These are phyloP conservation scores for Drosophila simulans DNA, from an alignment of 1,140 invertebrate genomes.

Conservation along the genomic window DNA sequence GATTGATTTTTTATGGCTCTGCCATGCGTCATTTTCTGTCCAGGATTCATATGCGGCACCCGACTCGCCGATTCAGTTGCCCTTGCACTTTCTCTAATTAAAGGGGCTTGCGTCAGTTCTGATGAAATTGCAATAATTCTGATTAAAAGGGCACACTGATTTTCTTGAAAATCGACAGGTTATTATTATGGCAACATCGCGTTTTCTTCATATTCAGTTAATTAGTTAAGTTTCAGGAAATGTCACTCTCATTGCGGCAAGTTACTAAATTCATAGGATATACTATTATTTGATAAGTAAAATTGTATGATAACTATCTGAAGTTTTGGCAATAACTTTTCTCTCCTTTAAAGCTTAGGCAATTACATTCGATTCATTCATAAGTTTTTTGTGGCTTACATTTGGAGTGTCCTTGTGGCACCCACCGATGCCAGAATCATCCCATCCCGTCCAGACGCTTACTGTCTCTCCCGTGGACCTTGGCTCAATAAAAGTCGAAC, in stretches of 20 bases:
- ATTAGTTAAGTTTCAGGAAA: too few relatives aligned
- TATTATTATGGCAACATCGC: neutral
- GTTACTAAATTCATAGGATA: neutral
- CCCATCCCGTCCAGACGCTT: slow-evolving; percentile 14
- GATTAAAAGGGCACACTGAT: slow-evolving; percentile 6
- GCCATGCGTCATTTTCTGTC: slow-evolving; percentile 36
- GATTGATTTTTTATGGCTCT: slow-evolving; percentile 46
- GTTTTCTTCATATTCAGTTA: neutral
- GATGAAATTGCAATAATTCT: slow-evolving; percentile 25
- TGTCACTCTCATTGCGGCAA: too few relatives aligned
- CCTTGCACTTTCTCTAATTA: slow-evolving; percentile 50
- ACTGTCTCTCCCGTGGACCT: slow-evolving; percentile 10
- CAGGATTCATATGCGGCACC: slow-evolving; percentile 18
- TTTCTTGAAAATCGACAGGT: neutral
- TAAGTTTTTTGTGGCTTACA: slow-evolving; percentile 7
- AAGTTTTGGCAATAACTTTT: neutral
- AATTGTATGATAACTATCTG: neutral
- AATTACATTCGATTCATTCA: slow-evolving; percentile 29
- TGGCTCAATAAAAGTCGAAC: slow-evolving; percentile 33
- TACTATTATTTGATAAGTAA: neutral
- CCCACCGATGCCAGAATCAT: slow-evolving; percentile 1
- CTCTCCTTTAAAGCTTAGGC: neutral
- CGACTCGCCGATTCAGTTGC: slow-evolving; percentile 10
- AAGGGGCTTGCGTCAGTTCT: slow-evolving; percentile 35
- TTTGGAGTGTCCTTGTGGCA: slow-evolving; percentile 14